A percentile compares a stretch with the other conserved stretches of the same genome.
These are phyloP conservation scores for Coccyzus lansbergi DNA, from an alignment of 2,797 vertebrate species.

Conservation along the genomic window DNA sequence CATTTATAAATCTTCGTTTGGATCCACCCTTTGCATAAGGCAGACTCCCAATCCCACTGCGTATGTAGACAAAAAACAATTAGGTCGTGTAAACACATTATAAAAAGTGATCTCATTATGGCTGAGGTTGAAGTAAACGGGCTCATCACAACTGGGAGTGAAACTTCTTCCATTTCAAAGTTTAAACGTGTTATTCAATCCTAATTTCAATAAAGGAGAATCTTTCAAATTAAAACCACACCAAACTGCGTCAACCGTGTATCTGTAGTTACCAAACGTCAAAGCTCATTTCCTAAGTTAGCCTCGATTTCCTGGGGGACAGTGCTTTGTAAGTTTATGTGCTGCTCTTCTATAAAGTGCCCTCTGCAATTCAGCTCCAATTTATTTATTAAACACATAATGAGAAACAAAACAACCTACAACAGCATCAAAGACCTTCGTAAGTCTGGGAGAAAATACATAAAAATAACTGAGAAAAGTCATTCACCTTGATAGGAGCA, in stretches of 20 bases:
- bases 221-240: not conserved
- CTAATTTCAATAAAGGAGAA: not conserved
- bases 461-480: not conserved
- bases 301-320: not conserved
- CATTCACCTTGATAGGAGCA: not conserved
- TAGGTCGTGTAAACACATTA: not conserved
- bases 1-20: not conserved
- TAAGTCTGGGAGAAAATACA: not conserved
- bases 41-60: not conserved
- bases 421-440: not conserved
- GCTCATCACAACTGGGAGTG: not conserved
- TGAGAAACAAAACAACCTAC: not conserved
- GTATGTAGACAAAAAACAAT: not conserved
- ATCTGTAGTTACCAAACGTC: not conserved
- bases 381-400: not conserved
- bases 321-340: not conserved
- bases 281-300: not conserved
- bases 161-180: not conserved
- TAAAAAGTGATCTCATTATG: not conserved
- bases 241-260: not conserved
- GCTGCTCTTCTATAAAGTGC: not conserved
- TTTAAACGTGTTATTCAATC: not conserved
- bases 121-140: not conserved
- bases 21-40: not conserved
- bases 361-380: not conserved